Evolutionary conservation across 1,140 invertebrate species (phyloP).

Genomic region (Halesus radiatus): DNA sequence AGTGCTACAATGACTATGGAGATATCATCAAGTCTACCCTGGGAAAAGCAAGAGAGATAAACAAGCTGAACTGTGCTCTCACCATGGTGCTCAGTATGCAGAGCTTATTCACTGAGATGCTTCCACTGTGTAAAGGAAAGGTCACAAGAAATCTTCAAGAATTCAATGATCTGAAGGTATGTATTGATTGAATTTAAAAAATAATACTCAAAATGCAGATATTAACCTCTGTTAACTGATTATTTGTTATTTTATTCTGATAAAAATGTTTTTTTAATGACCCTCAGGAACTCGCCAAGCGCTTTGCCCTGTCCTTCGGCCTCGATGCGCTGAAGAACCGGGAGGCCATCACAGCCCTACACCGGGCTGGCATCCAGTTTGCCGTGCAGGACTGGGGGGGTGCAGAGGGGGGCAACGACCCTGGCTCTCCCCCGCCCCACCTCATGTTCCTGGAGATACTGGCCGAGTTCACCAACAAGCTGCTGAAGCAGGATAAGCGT

Average conservation of each 20-base stretch:
- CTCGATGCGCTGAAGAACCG: slow-evolving; percentile 97
- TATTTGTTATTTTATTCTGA: neutral
- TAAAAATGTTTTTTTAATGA: slow-evolving; percentile 37
- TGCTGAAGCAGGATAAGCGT: slow-evolving; percentile 96
- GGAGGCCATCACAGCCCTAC: slow-evolving; percentile 95
- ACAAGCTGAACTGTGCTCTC: slow-evolving; percentile 95
- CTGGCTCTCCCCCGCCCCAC: slow-evolving; percentile 83
- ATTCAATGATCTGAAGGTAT: slow-evolving; percentile 88
- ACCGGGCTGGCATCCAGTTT: slow-evolving; percentile 94
- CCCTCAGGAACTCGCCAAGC: slow-evolving; percentile 88
- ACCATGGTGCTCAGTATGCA: slow-evolving; percentile 95
- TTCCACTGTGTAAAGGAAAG: slow-evolving; percentile 62
- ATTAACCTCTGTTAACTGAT: no score
- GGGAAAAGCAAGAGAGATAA: slow-evolving; percentile 96
- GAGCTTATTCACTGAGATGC: slow-evolving; percentile 83
- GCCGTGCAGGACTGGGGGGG: slow-evolving; percentile 80
- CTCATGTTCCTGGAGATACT: slow-evolving; percentile 94
- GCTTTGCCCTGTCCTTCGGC: slow-evolving; percentile 97
- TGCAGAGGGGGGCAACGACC: slow-evolving; percentile 58
- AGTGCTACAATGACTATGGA: slow-evolving; percentile 99
- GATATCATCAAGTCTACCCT: slow-evolving; percentile 99
- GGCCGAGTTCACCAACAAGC: slow-evolving; percentile 95
- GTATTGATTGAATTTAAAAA: slow-evolving; percentile 12
- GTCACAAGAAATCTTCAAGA: slow-evolving; percentile 72
- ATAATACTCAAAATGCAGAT: no score